Conservation (phyloP, 2,888 invertebrate genomes). For the Beris chalybata region DNA sequence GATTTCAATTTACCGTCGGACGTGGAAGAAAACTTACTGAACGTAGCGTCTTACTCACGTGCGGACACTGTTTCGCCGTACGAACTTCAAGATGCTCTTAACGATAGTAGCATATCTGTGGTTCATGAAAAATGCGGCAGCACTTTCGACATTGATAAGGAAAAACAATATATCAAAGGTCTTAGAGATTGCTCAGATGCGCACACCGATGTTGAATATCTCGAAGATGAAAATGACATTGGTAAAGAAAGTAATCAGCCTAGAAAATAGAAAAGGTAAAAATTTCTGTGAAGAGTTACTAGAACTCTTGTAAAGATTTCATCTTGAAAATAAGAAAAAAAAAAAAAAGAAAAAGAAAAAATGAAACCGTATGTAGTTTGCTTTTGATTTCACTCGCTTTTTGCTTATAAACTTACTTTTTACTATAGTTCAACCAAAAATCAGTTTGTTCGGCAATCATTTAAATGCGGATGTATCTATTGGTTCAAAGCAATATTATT, state of each 20-base stretch:
- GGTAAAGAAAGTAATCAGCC: constrained; percentile 26
- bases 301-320: not conserved
- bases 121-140: constrained; percentile 56
- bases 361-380: constrained; percentile 20
- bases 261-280: constrained; percentile 20
- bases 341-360: too few species aligned
- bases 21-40: constrained; percentile 52
- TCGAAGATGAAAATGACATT: constrained; percentile 51
- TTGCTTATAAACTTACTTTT: constrained; percentile 15
- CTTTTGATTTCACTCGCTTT: constrained; percentile 26
- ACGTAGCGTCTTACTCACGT: constrained; percentile 43
- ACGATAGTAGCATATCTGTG: constrained; percentile 55
- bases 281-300: constrained; percentile 11
- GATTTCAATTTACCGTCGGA: constrained; percentile 57
- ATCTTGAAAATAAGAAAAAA: too few species aligned
- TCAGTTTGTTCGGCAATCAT: constrained; percentile 13
- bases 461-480: constrained; percentile 37
- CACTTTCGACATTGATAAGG: constrained; percentile 57
- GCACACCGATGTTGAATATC: constrained; percentile 61
- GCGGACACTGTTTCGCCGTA: constrained; percentile 50
- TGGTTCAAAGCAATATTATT: constrained; percentile 27
- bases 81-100: constrained; percentile 55
- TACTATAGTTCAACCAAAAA: constrained; percentile 10
- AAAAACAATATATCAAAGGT: constrained; percentile 60
- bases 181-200: constrained; percentile 54